phyloP scores from a whole-genome alignment of 2,113 vertebrate species.

The Paralichthys olivaceus region DNA sequence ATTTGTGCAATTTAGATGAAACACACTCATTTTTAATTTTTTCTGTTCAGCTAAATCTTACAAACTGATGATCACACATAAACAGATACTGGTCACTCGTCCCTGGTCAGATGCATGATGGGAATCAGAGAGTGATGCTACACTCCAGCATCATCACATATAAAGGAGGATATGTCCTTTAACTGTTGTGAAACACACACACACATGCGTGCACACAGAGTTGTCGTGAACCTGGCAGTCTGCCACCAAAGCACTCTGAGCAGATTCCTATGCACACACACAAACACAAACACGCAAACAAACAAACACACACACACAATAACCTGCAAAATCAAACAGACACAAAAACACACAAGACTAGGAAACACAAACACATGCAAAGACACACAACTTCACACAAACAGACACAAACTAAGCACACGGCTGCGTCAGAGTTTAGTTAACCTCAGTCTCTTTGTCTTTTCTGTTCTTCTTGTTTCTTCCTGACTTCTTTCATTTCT shows the following conservation, averaged over 20 bases:
- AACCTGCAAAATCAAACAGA: too few species aligned
- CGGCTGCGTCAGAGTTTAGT: constrained; percentile 6
- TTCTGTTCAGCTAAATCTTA: too few species aligned
- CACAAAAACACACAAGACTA: neutral
- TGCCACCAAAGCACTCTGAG: constrained; percentile 68
- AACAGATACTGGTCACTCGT: neutral
- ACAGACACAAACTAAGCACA: constrained; percentile 26
- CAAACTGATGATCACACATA: neutral
- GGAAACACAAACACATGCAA: constrained; percentile 10
- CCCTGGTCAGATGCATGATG: neutral
- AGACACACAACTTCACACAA: too few species aligned
- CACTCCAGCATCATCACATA: constrained; percentile 4
- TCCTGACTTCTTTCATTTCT: constrained; percentile 16
- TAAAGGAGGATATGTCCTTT: constrained; percentile 13
- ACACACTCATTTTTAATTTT: too few species aligned
- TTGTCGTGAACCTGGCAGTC: constrained; percentile 37
- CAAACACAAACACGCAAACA: constrained; percentile 13
- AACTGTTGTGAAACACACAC: neutral
- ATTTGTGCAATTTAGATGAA: too few species aligned
- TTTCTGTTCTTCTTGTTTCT: neutral
- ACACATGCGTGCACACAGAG: neutral
- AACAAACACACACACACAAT: constrained; percentile 17
- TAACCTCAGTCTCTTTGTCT: neutral
- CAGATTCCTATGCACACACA: constrained; percentile 37
- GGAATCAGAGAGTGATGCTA: neutral